Conservation (phyloP, 1,140 invertebrate species). For the Agrypnia vestita region DNA sequence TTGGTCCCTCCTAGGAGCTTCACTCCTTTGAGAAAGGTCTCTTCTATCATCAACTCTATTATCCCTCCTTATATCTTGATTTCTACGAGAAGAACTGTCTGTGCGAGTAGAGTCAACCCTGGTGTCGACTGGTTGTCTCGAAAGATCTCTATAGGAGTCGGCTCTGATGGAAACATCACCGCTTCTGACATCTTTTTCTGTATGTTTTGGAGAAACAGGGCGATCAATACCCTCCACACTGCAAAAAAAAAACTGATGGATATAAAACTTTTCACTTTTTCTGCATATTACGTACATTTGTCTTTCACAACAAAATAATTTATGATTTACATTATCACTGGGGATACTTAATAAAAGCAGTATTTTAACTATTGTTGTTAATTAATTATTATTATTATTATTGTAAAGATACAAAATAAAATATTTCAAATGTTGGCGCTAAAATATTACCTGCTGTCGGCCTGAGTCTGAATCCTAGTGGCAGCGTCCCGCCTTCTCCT, state of each 20-base stretch:
- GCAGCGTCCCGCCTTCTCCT: constrained; percentile 50
- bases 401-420: not conserved
- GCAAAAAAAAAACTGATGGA: constrained; percentile 9
- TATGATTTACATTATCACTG: too few relatives aligned
- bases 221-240: constrained; percentile 25
- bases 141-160: constrained; percentile 28
- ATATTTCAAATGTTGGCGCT: not conserved
- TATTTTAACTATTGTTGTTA: too few relatives aligned
- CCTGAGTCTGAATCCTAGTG: not conserved
- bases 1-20: constrained; percentile 4
- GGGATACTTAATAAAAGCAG: too few relatives aligned
- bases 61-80: constrained; percentile 13
- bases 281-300: too few relatives aligned
- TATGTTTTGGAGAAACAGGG: constrained; percentile 17
- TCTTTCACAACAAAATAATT: too few relatives aligned
- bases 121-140: constrained; percentile 24
- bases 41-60: constrained; percentile 10
- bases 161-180: not conserved
- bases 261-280: not conserved
- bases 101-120: too few relatives aligned
- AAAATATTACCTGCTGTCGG: constrained; percentile 8
- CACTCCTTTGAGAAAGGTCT: not conserved
- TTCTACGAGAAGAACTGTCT: not conserved
- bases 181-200: constrained; percentile 22
- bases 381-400: not conserved